phyloP scores from a whole-genome alignment of 2,113 vertebrate genomes.

The Phalacrocorax brasilianus region DNA sequence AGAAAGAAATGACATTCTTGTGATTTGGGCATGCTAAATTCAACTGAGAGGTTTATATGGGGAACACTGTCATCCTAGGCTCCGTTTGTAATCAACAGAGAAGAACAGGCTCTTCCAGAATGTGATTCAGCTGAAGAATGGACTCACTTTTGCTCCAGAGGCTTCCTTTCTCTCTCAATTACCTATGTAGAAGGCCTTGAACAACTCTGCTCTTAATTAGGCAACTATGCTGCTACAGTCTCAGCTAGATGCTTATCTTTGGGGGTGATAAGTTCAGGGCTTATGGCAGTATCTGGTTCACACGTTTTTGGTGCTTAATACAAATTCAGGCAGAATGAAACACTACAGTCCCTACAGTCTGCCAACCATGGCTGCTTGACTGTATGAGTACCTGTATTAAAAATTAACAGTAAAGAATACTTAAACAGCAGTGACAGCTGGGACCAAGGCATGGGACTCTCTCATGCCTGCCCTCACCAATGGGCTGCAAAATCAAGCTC shows the following conservation, averaged over 20 bases:
- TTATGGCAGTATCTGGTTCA: neutral
- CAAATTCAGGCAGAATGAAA: constrained; percentile 23
- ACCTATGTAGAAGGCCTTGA: neutral
- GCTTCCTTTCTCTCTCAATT: neutral
- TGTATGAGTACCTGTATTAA: constrained; percentile 17
- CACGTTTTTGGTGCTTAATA: neutral
- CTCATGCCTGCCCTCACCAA: constrained; percentile 38
- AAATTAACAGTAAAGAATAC: constrained; percentile 55
- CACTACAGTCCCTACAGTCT: neutral
- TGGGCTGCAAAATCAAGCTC: constrained; percentile 52
- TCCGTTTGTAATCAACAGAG: neutral
- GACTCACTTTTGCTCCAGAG: neutral
- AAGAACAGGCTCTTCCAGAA: neutral
- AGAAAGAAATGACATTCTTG: neutral
- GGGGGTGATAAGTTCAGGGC: neutral
- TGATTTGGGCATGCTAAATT: neutral
- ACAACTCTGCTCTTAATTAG: neutral
- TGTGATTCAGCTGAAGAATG: neutral
- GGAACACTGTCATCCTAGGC: neutral
- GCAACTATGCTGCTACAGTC: neutral
- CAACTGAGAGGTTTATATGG: neutral
- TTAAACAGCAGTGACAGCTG: constrained; percentile 44
- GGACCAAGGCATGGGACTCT: constrained; percentile 41
- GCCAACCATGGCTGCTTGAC: constrained; percentile 1
- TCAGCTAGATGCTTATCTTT: neutral